phyloP scores from a whole-genome alignment of 2,113 vertebrate species.

The Trinectes maculatus region DNA sequence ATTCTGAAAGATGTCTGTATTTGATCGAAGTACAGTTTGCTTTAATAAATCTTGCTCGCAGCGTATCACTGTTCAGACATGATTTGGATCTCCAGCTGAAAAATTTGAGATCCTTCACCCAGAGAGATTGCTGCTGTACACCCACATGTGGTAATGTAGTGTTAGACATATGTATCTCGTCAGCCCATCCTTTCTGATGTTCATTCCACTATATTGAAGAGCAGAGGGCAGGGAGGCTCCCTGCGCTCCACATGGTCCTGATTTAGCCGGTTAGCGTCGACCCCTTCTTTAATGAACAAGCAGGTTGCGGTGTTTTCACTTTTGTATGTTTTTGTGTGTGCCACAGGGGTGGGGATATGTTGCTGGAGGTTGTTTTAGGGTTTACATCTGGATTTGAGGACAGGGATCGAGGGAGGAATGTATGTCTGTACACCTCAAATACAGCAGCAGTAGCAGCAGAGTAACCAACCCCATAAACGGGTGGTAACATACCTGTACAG shows the following conservation, averaged over 20 bases:
- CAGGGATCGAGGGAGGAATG: conserved; percentile 31
- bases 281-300: conserved; percentile 58
- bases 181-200: conserved; percentile 68
- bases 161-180: conserved; percentile 68
- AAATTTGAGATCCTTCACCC: conserved; percentile 35
- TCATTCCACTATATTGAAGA: conserved; percentile 67
- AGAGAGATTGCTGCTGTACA: conserved; percentile 36
- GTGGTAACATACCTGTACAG: neutral
- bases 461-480: neutral
- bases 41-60: conserved; percentile 11
- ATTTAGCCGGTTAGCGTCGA: conserved; percentile 62
- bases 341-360: conserved; percentile 21
- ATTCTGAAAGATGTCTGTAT: neutral
- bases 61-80: conserved; percentile 27
- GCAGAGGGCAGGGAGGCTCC: conserved; percentile 59
- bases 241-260: conserved; percentile 61
- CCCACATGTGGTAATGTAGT: conserved; percentile 53
- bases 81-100: conserved; percentile 43
- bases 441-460: conserved; percentile 4
- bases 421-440: conserved; percentile 18
- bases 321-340: conserved; percentile 23
- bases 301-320: conserved; percentile 38
- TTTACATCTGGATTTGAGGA: conserved; percentile 46
- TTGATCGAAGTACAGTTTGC: neutral
- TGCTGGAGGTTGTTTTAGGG: conserved; percentile 37